Conservation (phyloP, 2,113 vertebrate species). For the Zosterops japonicus region DNA sequence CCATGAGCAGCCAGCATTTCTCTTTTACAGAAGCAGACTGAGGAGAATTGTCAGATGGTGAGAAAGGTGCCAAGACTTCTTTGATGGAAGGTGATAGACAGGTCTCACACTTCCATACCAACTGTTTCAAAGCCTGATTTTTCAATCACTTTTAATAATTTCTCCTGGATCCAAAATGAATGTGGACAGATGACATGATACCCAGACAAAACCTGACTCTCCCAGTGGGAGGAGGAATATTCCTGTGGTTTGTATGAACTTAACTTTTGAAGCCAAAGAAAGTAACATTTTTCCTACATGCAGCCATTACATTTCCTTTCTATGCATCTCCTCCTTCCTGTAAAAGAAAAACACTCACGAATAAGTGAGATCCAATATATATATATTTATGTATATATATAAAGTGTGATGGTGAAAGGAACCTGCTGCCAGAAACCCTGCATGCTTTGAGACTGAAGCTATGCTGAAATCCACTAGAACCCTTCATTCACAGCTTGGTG, state of each 20-base stretch:
- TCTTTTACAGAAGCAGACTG: not conserved
- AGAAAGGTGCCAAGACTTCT: constrained; percentile 7
- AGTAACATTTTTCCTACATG: constrained; percentile 58
- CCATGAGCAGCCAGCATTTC: not conserved
- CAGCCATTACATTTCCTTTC: constrained; percentile 64
- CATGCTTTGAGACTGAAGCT: constrained; percentile 22
- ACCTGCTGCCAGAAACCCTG: constrained; percentile 55
- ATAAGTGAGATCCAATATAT: constrained; percentile 48
- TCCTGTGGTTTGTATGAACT: constrained; percentile 48
- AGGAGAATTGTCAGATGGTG: constrained; percentile 9
- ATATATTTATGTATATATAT: constrained; percentile 35
- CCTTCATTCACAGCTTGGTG: not conserved
- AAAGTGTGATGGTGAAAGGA: constrained; percentile 44
- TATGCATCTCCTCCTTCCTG: constrained; percentile 49
- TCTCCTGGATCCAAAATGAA: constrained; percentile 50
- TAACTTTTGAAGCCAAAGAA: constrained; percentile 65
- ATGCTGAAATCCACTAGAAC: constrained; percentile 21
- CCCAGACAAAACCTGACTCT: constrained; percentile 61
- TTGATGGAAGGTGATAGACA: constrained; percentile 51
- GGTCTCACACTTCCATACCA: constrained; percentile 45
- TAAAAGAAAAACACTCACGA: constrained; percentile 27
- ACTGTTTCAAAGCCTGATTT: constrained; percentile 58
- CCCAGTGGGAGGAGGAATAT: constrained; percentile 50
- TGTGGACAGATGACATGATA: constrained; percentile 64
- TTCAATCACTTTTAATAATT: constrained; percentile 65